Conservation (phyloP, 1,140 invertebrate genomes). For the Eumeta japonica region DNA sequence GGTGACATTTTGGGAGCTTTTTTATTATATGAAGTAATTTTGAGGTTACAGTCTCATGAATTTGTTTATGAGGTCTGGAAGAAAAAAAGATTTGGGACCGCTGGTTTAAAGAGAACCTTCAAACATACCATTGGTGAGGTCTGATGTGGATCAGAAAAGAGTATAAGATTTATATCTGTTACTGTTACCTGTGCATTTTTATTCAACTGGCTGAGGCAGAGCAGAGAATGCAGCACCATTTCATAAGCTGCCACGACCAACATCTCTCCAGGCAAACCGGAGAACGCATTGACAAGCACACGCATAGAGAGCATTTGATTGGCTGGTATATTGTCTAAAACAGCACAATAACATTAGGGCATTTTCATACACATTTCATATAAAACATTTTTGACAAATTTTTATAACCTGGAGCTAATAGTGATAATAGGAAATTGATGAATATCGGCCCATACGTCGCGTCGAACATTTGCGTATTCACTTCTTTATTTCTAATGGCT, state of each 20-base stretch:
- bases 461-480: conserved; percentile 61
- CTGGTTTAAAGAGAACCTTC: neutral
- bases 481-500: conserved; percentile 65
- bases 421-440: conserved; percentile 38
- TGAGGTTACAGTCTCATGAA: too few species aligned
- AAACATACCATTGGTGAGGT: neutral
- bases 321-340: conserved; percentile 54
- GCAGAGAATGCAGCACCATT: conserved; percentile 59
- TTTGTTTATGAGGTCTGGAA: too few species aligned
- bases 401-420: conserved; percentile 39
- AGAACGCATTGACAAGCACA: conserved; percentile 75
- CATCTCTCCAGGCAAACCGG: conserved; percentile 62
- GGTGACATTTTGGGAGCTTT: too few species aligned
- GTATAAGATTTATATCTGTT: neutral
- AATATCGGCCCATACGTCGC: conserved; percentile 33
- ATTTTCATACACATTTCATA: neutral
- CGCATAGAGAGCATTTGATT: conserved; percentile 80
- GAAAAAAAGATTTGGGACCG: too few species aligned
- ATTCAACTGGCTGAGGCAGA: conserved; percentile 59
- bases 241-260: conserved; percentile 60
- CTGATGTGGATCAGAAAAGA: too few species aligned
- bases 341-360: conserved; percentile 4
- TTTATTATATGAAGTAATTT: too few species aligned
- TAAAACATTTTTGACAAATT: too few species aligned
- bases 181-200: conserved; percentile 64